Percentiles rank a stretch among this genome's conserved stretches.
phyloP scores from a whole-genome alignment of 2,888 invertebrate genomes.

The Chydorus sphaericus region DNA sequence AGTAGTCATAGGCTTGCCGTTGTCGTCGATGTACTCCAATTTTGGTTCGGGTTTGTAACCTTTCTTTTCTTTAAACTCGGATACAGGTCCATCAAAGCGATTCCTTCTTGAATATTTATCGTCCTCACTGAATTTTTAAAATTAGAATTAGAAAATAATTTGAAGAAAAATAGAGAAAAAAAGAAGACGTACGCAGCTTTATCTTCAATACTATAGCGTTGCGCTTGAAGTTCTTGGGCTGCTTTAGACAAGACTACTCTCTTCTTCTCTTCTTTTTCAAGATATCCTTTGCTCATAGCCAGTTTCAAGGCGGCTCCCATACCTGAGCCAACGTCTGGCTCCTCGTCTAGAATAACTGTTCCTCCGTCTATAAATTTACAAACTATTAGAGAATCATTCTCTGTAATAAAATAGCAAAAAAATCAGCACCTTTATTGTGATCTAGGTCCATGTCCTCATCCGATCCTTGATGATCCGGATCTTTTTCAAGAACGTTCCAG shows the following conservation, averaged over 20 bases:
- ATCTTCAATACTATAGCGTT: slow-evolving; percentile 66
- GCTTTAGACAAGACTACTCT: slow-evolving; percentile 49
- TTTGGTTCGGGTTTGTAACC: slow-evolving; percentile 85
- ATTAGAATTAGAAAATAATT: background rate
- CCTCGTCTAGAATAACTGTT: slow-evolving; percentile 64
- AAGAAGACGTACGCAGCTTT: slow-evolving; percentile 34
- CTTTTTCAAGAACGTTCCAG: slow-evolving; percentile 68
- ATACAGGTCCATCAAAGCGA: slow-evolving; percentile 64
- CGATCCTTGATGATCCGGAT: slow-evolving; percentile 22
- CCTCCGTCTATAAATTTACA: background rate
- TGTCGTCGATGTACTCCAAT: slow-evolving; percentile 93
- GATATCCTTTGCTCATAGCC: slow-evolving; percentile 85
- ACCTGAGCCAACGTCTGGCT: slow-evolving; percentile 82
- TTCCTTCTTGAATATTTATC: slow-evolving; percentile 57
- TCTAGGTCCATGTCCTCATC: slow-evolving; percentile 8
- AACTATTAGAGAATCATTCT: background rate
- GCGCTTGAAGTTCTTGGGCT: slow-evolving; percentile 58
- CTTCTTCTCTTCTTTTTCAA: slow-evolving; percentile 65
- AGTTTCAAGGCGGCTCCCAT: slow-evolving; percentile 79
- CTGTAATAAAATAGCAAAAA: slow-evolving; percentile 15
- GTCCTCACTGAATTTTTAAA: slow-evolving; percentile 44
- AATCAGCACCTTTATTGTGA: slow-evolving; percentile 13
- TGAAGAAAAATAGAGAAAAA: slow-evolving; percentile 10
- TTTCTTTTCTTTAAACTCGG: slow-evolving; percentile 83
- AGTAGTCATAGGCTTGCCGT: slow-evolving; percentile 75